phyloP scores from a whole-genome alignment of 2,797 vertebrate genomes.

The Lacerta agilis region DNA sequence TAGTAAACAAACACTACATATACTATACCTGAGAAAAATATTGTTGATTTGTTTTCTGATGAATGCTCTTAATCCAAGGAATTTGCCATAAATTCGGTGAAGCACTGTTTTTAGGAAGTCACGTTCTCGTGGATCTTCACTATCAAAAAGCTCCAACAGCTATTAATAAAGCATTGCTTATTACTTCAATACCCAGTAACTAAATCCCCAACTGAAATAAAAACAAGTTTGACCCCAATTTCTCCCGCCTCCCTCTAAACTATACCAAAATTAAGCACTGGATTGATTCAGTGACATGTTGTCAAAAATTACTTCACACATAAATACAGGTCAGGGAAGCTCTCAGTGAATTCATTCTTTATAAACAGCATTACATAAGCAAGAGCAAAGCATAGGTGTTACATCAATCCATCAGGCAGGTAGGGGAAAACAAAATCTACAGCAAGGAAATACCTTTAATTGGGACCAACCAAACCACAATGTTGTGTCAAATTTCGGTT shows the following conservation, averaged over 20 bases:
- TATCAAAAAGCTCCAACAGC: slow-evolving; percentile 97
- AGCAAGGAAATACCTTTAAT: not conserved
- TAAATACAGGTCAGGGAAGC: not conserved
- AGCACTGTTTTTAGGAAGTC: slow-evolving; percentile 98
- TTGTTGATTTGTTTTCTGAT: slow-evolving; percentile 99
- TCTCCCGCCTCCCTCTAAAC: not conserved
- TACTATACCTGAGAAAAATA: slow-evolving; percentile 92
- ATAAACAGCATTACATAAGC: not conserved
- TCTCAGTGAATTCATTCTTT: not conserved
- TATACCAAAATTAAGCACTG: not conserved
- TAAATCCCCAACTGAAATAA: not conserved
- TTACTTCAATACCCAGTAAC: slow-evolving; percentile 61
- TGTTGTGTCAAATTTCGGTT: not conserved
- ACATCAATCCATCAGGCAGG: not conserved
- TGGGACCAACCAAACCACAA: not conserved
- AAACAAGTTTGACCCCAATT: not conserved
- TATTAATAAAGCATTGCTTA: slow-evolving; percentile 75
- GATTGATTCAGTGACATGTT: not conserved
- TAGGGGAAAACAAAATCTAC: not conserved
- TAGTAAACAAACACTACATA: not conserved
- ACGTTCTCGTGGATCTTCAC: slow-evolving; percentile 95
- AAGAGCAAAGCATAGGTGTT: not conserved
- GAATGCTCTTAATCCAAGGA: slow-evolving; percentile 95
- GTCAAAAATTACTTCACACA: not conserved
- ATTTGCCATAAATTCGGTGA: slow-evolving; percentile 98